Evolutionary conservation across 2,113 vertebrate species (phyloP), one percentile per base, ranked within the genome.

Genomic region (Dermatemys mawii): DNA sequence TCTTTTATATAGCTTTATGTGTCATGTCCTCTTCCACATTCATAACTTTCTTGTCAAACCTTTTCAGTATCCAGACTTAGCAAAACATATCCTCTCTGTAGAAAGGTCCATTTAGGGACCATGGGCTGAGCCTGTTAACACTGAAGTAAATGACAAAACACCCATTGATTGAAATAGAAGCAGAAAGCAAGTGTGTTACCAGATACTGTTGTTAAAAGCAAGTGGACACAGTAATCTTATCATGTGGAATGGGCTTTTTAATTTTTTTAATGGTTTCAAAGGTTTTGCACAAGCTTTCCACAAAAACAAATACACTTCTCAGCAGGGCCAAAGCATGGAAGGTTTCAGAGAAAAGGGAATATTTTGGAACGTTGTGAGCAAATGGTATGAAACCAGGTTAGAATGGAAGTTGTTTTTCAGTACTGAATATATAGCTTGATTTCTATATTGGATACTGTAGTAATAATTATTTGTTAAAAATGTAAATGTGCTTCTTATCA

Each of bases 331-430:
- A 26, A 90, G 50, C 0, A 1, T 53, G 89, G 89, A 81, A 57
- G 82, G 86, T 41, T 75, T 53, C 14, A 41, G 88, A 53, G 24
- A 50, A 75, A 83, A 81, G 91, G 53, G 94, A 3, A 27, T 67
- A 2, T 54, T 87, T 41, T 80, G 79, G 27, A 38, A 70, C 5
- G 1, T 75, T 53, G 5, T 19, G 50, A 83, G 17, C 35, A 38
- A 14, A 5, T 14, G 35, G n/a, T n/a, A n/a, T 32, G 17, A 21
- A 80, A 80, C 5, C 63, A n/a, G 17, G n/a, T 70, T 70, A 38
- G 19, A 70, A 38, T 70, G n/a, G 17, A 38, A 70, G n/a, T 70
- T 38, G 63, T 70, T 70, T 70, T 70, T 19, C n/a, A 22, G 38
- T 38, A 67, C 32, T 19, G 19, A 38, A 67, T 67, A 38, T 67